These are phyloP conservation scores for Upupa epops DNA, from an alignment of 2,113 vertebrate species.

Conservation along the genomic window DNA sequence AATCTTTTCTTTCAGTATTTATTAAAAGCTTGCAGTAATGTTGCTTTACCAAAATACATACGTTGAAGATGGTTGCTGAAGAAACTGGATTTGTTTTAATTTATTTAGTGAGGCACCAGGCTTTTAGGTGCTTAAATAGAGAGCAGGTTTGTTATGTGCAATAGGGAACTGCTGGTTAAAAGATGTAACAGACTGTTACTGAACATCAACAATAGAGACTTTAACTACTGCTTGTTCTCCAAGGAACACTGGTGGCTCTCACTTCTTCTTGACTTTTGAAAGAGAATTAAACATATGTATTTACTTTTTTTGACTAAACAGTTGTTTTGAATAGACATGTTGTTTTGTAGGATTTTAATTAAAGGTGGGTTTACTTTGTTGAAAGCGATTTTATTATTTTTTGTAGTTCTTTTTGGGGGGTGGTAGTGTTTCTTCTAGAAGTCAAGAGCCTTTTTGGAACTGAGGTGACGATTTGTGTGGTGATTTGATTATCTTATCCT, in stretches of 20 bases:
- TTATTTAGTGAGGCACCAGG: constrained; percentile 78
- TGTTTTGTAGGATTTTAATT: constrained; percentile 77
- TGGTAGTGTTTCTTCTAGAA: constrained; percentile 14
- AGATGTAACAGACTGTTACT: constrained; percentile 59
- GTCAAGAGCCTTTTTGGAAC: background rate
- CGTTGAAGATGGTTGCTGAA: constrained; percentile 67
- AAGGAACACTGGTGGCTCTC: constrained; percentile 68
- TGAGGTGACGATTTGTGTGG: background rate
- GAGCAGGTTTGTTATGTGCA: constrained; percentile 73
- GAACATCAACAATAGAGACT: constrained; percentile 47
- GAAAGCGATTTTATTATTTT: background rate
- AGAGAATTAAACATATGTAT: constrained; percentile 57
- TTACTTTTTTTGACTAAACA: constrained; percentile 70
- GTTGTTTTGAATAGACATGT: constrained; percentile 72
- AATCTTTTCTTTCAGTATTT: constrained; percentile 72
- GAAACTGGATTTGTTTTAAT: constrained; percentile 76
- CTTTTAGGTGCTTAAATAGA: constrained; percentile 75
- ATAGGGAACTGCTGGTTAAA: constrained; percentile 76
- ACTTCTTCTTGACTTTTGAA: constrained; percentile 55
- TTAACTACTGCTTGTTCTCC: constrained; percentile 75
- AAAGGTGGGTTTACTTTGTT: constrained; percentile 78
- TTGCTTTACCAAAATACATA: constrained; percentile 58
- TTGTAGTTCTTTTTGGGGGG: background rate
- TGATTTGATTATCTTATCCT: background rate
- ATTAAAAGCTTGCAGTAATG: constrained; percentile 71